Evolutionary conservation across 2,113 vertebrate genomes (phyloP).

Genomic region (Phyllostomus discolor): DNA sequence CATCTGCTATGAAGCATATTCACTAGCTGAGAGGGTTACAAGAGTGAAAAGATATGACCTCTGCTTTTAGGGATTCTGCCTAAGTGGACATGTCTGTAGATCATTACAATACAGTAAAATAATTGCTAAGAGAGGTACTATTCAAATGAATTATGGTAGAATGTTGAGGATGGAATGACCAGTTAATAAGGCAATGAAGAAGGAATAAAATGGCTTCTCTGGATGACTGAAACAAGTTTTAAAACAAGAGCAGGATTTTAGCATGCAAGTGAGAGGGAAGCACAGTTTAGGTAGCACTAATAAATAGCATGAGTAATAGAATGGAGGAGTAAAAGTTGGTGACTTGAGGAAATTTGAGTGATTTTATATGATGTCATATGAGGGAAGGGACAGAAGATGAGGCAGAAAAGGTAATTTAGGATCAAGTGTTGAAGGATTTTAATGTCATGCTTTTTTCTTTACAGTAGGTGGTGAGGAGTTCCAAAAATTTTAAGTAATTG

Average conservation of each 20-base stretch:
- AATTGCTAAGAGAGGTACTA: not conserved
- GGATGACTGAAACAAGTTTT: not conserved
- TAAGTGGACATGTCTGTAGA: not conserved
- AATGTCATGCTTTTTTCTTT: not conserved
- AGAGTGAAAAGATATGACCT: not conserved
- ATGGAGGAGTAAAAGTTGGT: not conserved
- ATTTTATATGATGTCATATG: not conserved
- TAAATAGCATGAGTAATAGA: not conserved
- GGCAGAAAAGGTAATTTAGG: not conserved
- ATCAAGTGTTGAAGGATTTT: not conserved
- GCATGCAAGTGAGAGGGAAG: not conserved
- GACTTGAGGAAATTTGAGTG: not conserved
- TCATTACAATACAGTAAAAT: not conserved
- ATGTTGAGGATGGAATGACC: not conserved
- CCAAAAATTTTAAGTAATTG: conserved; percentile 2
- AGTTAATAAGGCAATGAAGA: not conserved
- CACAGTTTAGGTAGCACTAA: not conserved
- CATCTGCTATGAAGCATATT: not conserved
- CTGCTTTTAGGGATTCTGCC: not conserved
- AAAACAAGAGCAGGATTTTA: not conserved
- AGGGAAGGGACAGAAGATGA: not conserved
- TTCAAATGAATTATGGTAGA: not conserved
- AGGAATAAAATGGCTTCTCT: not conserved
- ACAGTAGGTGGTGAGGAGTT: not conserved
- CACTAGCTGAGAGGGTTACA: not conserved